Evolutionary conservation across 2,888 invertebrate genomes (phyloP), one percentile per base, ranked within the genome.

Genomic region (Vanessa cardui): DNA sequence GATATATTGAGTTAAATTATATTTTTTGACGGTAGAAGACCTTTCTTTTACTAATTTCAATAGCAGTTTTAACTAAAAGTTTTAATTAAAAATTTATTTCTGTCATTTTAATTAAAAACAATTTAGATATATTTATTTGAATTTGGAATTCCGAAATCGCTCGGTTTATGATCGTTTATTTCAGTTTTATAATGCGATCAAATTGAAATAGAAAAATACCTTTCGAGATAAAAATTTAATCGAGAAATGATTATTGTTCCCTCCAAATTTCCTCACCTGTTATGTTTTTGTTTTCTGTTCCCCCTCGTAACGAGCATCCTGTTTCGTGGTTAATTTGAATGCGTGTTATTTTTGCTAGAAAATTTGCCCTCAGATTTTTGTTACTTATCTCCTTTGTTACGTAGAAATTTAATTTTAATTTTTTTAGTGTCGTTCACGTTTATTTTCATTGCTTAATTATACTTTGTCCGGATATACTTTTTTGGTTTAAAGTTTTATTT

Each of bases 291-390:
- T 82, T 85, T 86, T 75, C 85, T 83, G 76, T 84, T 77, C 79
- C 78, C 76, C 73, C 74, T 77, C 81, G 80, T 88, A 89, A 90
- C 88, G 87, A 89, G 88, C 87, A 82, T 88, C 89, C 88, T 83
- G 87, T 85, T 83, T 78, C 79, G 83, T 78, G 84, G 88, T 88
- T 90, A 90, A 89, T 90, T 89, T 87, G 84, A 84, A 87, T 86
- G 82, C 84, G 81, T 83, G 84, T 88, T 88, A 86, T 86, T 86
- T 84, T 86, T 82, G 76, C 81, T 80, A 80, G 78, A 78, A 56
- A 82, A 80, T 83, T 86, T 80, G 78, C 78, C 78, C 79, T 79
- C 79, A 81, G 77, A 80, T 83, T 84, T 85, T 84, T 82, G 82
- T 79, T 78, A 76, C 80, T 81, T 78, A 46, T 73, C 78, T 77